phyloP scores from a whole-genome alignment of 2,888 invertebrate species.

The Caenorhabditis panamensis region DNA sequence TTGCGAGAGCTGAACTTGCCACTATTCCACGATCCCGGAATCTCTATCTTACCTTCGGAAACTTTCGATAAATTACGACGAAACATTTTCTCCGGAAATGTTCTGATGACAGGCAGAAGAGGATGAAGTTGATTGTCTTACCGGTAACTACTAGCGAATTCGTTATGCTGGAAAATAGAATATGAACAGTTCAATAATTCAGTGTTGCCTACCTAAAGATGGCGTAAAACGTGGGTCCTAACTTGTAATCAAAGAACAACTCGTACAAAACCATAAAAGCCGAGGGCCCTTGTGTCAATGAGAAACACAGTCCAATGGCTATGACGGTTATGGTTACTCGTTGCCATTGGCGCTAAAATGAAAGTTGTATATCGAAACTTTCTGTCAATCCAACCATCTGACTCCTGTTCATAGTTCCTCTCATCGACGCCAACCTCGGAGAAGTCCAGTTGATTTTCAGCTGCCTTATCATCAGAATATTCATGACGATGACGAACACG shows the following conservation, averaged over 20 bases:
- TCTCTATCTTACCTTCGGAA: conserved; percentile 72
- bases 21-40: no score
- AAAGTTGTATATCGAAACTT: background rate
- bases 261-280: conserved; percentile 79
- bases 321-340: conserved; percentile 78
- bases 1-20: conserved; percentile 62
- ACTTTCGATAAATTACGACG: conserved; percentile 73
- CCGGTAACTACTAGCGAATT: conserved; percentile 79
- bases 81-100: conserved; percentile 78
- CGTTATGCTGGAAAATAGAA: conserved; percentile 71
- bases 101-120: conserved; percentile 79
- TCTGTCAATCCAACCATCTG: conserved; percentile 51
- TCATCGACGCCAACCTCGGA: conserved; percentile 60
- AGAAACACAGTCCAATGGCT: conserved; percentile 78
- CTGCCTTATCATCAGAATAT: conserved; percentile 75
- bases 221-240: conserved; percentile 64
- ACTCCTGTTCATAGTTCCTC: conserved; percentile 58
- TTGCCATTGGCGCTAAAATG: conserved; percentile 63
- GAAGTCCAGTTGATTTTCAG: conserved; percentile 68
- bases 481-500: conserved; percentile 74
- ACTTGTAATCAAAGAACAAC: conserved; percentile 70
- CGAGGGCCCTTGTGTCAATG: conserved; percentile 80
- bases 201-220: conserved; percentile 58
- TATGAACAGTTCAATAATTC: background rate
- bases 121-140: conserved; percentile 79